A percentile compares a stretch with the other conserved stretches of the same genome.
phyloP scores from a whole-genome alignment of 2,888 invertebrate genomes.

The Enchytraeus crypticus region DNA sequence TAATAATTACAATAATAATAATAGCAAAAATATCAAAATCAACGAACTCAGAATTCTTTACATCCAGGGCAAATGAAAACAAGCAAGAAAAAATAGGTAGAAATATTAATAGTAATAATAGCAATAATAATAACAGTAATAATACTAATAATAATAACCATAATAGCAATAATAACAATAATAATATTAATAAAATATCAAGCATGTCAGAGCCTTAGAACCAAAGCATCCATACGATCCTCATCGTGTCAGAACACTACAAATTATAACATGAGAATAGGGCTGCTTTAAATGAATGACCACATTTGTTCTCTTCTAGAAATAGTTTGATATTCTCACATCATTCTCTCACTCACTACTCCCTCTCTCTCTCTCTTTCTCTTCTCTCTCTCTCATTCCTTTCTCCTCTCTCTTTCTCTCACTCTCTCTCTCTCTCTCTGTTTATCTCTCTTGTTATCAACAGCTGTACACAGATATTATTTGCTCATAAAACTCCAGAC shows the following conservation, averaged over 20 bases:
- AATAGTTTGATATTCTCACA: too few species aligned
- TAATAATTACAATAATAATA: neutral
- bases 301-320: too few species aligned
- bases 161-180: neutral
- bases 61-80: neutral
- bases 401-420: neutral
- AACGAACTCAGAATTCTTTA: neutral
- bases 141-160: neutral
- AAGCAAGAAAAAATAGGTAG: too few species aligned
- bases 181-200: neutral
- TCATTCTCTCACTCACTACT: neutral
- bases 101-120: too few species aligned
- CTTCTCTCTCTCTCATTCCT: neutral
- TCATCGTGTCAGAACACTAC: neutral
- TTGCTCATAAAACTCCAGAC: neutral
- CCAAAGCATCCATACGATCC: neutral
- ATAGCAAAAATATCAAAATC: neutral
- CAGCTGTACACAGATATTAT: too few species aligned
- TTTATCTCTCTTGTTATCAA: neutral
- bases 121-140: neutral
- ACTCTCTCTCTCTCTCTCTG: neutral
- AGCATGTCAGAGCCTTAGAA: neutral
- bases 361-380: neutral
- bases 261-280: too few species aligned
- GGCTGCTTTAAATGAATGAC: too few species aligned